A percentile compares a stretch with the other conserved stretches of the same genome.
These are phyloP conservation scores for Maniola hyperantus DNA, from an alignment of 2,888 invertebrate species.

Conservation along the genomic window DNA sequence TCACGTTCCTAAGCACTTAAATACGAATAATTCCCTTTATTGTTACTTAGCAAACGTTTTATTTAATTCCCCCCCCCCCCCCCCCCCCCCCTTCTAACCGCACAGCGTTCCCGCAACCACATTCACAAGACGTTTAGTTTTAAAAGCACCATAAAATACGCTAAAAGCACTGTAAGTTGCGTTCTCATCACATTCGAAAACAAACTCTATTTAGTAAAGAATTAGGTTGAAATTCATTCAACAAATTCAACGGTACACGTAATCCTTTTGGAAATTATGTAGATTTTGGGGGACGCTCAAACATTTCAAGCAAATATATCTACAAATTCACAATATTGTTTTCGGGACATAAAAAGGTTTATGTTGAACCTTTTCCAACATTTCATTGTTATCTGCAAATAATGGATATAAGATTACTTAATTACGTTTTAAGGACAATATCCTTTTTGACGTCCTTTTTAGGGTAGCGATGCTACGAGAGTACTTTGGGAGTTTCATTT, in stretches of 20 bases:
- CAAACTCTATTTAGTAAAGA: neutral
- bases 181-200: neutral
- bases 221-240: slow-evolving; percentile 25
- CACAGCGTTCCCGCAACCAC: slow-evolving; percentile 31
- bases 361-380: slow-evolving; percentile 25
- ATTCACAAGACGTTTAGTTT: slow-evolving; percentile 40
- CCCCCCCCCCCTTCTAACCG: slow-evolving; percentile 25
- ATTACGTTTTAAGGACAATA: slow-evolving; percentile 15
- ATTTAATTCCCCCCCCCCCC: slow-evolving; percentile 30
- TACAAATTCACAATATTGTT: slow-evolving; percentile 45
- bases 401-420: slow-evolving; percentile 31
- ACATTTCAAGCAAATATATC: slow-evolving; percentile 38
- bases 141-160: slow-evolving; percentile 38
- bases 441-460: neutral
- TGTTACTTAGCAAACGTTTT: slow-evolving; percentile 17
- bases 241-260: slow-evolving; percentile 11
- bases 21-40: neutral
- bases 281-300: slow-evolving; percentile 42
- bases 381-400: slow-evolving; percentile 27
- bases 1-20: slow-evolving; percentile 8
- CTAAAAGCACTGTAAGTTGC: slow-evolving; percentile 28
- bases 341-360: slow-evolving; percentile 36
- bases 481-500: neutral
- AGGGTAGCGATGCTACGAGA: neutral
- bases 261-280: slow-evolving; percentile 41